Evolutionary conservation across 2,797 vertebrate genomes (phyloP).

Genomic region (Balearica regulorum): DNA sequence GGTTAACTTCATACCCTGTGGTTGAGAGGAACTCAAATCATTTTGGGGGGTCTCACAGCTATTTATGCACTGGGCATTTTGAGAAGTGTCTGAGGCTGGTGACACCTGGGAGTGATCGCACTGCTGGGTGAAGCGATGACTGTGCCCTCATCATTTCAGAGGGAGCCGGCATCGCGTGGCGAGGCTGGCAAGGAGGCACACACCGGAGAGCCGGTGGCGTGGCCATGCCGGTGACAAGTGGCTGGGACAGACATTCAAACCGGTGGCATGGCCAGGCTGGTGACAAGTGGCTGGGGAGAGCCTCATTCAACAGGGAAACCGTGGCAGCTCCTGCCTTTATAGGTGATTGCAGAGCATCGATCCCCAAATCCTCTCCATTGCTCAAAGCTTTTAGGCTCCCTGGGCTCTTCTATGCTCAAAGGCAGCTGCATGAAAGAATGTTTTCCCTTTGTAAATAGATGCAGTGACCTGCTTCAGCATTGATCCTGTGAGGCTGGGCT

Average conservation of each 20-base stretch:
- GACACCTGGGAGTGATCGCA: background rate
- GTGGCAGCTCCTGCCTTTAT: background rate
- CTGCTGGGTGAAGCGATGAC: background rate
- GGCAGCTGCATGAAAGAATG: background rate
- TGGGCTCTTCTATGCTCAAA: background rate
- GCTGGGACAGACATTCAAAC: background rate
- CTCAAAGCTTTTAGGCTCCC: conserved; percentile 33
- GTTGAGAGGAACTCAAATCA: rapidly evolving
- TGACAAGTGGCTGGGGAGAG: background rate
- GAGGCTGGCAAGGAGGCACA: background rate
- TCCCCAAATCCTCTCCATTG: background rate
- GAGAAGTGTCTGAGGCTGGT: background rate
- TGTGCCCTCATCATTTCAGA: background rate
- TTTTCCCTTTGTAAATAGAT: conserved; percentile 31
- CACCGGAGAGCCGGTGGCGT: rapidly evolving
- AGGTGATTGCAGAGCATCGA: background rate
- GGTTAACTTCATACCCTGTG: background rate
- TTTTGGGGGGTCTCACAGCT: background rate
- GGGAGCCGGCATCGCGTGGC: rapidly evolving
- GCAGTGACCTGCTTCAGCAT: conserved; percentile 15
- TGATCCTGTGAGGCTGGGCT: background rate
- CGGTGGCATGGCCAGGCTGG: background rate
- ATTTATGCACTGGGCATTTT: background rate
- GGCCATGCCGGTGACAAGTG: background rate
- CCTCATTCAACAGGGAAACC: background rate